Percentiles rank a stretch among this genome's conserved stretches.
Evolutionary conservation across 2,113 vertebrate genomes (phyloP).

Genomic region (Tychaedon coryphoeus): DNA sequence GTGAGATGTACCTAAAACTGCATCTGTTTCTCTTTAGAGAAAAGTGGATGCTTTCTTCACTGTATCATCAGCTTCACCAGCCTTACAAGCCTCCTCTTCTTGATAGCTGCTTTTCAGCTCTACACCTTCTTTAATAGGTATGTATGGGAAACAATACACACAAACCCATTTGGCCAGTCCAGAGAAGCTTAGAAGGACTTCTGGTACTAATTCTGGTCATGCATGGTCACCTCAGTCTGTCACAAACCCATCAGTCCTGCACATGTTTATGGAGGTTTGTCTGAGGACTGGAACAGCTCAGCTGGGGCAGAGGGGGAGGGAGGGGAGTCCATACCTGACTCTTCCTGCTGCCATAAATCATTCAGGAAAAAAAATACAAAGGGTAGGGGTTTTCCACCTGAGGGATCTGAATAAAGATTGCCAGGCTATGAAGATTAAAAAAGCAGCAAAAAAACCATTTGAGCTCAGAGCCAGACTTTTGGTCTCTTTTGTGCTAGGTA

Average conservation of each 20-base stretch:
- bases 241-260: neutral
- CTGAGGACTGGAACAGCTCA: rapidly evolving
- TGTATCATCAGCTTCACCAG: neutral
- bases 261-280: neutral
- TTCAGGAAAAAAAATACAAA: neutral
- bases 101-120: neutral
- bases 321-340: neutral
- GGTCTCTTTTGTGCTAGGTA: neutral
- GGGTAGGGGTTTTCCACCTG: neutral
- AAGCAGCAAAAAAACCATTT: neutral
- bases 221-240: rapidly evolving
- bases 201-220: neutral
- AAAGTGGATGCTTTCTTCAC: rapidly evolving
- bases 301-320: neutral
- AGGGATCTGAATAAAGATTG: neutral
- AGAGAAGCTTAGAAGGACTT: neutral
- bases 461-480: neutral
- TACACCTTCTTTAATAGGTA: neutral
- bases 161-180: neutral
- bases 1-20: neutral
- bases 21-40: neutral
- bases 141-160: neutral
- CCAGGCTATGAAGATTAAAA: neutral
- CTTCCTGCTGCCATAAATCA: neutral
- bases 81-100: neutral